phyloP scores from a whole-genome alignment of 2,888 invertebrate species.

The Megaustenia siamemsis region DNA sequence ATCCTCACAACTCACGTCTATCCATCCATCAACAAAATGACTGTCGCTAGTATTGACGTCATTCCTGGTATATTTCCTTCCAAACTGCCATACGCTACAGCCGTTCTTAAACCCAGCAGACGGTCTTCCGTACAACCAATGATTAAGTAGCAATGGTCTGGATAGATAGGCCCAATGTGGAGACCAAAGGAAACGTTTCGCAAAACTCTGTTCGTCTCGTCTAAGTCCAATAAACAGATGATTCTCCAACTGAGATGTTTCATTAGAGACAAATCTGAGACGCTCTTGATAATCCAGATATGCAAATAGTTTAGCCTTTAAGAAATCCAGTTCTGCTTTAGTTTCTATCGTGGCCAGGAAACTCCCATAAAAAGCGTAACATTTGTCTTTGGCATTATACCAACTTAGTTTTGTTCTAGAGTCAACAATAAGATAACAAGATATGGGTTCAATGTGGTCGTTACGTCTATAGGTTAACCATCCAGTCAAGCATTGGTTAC shows the following conservation, averaged over 20 bases:
- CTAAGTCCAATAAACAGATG: not conserved
- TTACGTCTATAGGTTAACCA: not conserved
- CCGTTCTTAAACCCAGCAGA: not conserved
- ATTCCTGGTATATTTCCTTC: not conserved
- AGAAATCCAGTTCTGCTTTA: not conserved
- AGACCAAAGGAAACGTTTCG: not conserved
- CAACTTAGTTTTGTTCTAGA: not conserved
- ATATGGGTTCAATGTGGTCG: not conserved
- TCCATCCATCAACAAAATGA: constrained; percentile 12
- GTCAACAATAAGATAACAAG: not conserved
- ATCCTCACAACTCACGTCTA: not conserved
- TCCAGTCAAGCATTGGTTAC: not conserved
- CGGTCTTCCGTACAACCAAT: not conserved
- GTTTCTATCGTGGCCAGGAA: not conserved
- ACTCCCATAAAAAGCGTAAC: not conserved
- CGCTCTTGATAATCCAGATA: not conserved
- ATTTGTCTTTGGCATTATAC: not conserved
- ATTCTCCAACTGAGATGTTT: not conserved
- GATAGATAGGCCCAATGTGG: no score
- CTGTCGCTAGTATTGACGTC: not conserved
- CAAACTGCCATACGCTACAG: constrained; percentile 2
- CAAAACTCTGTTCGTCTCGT: not conserved
- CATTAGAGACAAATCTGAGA: no score
- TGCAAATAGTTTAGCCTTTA: not conserved
- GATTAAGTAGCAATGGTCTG: not conserved